phyloP scores from a whole-genome alignment of 2,113 vertebrate genomes.

The Papio anubis region DNA sequence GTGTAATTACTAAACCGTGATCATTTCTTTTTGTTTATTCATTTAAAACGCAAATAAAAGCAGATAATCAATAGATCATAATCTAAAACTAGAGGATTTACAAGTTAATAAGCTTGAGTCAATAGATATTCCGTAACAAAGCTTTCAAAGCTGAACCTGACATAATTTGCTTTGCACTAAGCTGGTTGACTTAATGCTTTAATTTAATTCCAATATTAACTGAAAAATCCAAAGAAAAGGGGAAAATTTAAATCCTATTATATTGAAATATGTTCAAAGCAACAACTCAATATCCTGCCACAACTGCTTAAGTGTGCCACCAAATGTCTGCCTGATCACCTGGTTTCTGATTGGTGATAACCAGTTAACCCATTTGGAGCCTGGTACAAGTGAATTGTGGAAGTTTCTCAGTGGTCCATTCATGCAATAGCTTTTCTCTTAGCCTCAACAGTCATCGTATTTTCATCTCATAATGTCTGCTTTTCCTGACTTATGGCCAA shows the following conservation, averaged over 20 bases:
- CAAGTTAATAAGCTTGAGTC: constrained; percentile 81
- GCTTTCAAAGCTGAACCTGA: constrained; percentile 69
- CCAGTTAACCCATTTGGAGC: constrained; percentile 1
- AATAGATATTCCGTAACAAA: constrained; percentile 71
- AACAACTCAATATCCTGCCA: constrained; percentile 46
- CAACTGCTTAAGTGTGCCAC: neutral
- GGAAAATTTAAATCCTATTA: constrained; percentile 69
- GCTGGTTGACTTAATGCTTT: constrained; percentile 71
- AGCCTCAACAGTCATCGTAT: neutral
- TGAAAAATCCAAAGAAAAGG: constrained; percentile 69
- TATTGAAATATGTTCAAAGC: constrained; percentile 65
- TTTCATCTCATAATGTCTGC: neutral
- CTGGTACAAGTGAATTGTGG: neutral
- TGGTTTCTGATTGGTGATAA: neutral
- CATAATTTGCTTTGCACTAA: constrained; percentile 73
- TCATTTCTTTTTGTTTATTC: constrained; percentile 77
- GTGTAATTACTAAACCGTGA: constrained; percentile 66
- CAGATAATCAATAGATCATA: constrained; percentile 80
- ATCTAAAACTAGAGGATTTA: constrained; percentile 79
- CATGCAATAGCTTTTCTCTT: neutral
- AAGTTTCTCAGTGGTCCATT: neutral
- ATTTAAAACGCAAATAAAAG: constrained; percentile 77
- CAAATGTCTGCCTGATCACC: neutral
- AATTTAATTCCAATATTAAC: constrained; percentile 77
- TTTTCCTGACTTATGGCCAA: neutral